These are phyloP conservation scores for Dryobates pubescens DNA, from an alignment of 2,797 vertebrate genomes.

Conservation along the genomic window DNA sequence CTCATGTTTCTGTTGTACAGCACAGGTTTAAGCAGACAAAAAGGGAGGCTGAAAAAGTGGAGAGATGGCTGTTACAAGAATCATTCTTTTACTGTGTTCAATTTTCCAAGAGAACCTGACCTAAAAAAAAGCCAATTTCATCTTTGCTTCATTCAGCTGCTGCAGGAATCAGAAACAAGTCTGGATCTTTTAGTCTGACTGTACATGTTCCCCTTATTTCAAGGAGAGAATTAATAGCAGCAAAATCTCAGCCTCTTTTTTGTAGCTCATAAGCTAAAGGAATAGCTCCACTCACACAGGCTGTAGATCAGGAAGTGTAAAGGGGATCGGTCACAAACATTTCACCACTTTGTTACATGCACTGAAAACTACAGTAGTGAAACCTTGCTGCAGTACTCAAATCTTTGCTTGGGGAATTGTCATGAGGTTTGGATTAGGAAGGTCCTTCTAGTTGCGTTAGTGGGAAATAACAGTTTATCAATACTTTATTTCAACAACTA, in stretches of 20 bases:
- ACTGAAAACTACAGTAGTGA: not conserved
- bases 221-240: not conserved
- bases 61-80: not conserved
- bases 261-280: not conserved
- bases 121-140: not conserved
- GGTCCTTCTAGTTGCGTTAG: not conserved
- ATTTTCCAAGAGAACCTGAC: not conserved
- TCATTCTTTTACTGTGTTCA: not conserved
- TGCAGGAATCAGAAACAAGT: not conserved
- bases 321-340: not conserved
- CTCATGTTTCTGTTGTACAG: not conserved
- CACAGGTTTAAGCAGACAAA: not conserved
- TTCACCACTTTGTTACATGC: not conserved
- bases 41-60: not conserved
- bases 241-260: not conserved
- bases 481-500: not conserved
- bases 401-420: not conserved
- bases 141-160: not conserved
- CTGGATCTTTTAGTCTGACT: not conserved
- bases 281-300: not conserved
- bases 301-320: not conserved
- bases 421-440: not conserved
- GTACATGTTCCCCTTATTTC: not conserved
- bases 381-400: not conserved
- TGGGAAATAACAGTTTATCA: not conserved